Conservation (phyloP, 2,113 vertebrate genomes). For the Aspidoscelis tigris region DNA sequence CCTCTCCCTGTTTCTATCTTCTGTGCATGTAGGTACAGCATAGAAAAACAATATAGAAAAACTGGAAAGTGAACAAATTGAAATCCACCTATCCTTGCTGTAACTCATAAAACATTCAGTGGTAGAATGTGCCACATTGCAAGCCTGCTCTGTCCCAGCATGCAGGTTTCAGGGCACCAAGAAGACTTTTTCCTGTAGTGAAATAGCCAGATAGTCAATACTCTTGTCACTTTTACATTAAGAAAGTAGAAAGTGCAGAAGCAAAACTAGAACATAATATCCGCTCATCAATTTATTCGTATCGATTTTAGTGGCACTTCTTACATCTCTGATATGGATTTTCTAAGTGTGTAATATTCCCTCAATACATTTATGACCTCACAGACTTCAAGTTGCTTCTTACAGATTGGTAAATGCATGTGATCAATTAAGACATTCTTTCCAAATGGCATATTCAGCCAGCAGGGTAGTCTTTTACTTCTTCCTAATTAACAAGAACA, state of each 20-base stretch:
- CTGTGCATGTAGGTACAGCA: no score
- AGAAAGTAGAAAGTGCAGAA: neutral
- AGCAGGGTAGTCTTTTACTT: neutral
- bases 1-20: no score
- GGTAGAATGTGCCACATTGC: neutral
- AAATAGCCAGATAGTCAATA: neutral
- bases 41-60: no score
- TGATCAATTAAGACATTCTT: neutral
- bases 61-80: no score
- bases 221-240: neutral
- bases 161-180: neutral
- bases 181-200: neutral
- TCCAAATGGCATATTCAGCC: neutral
- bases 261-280: neutral
- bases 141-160: neutral
- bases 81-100: no score
- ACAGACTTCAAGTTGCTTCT: slow-evolving; percentile 4
- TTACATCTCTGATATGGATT: slow-evolving; percentile 2
- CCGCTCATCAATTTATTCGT: neutral
- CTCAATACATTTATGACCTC: slow-evolving; percentile 5
- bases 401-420: slow-evolving; percentile 10
- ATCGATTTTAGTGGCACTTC: slow-evolving; percentile 5
- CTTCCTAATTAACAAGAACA: neutral
- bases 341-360: slow-evolving; percentile 1
- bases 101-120: neutral